These are phyloP conservation scores for Cephus pygmeus DNA, from an alignment of 2,888 invertebrate genomes.

Conservation along the genomic window DNA sequence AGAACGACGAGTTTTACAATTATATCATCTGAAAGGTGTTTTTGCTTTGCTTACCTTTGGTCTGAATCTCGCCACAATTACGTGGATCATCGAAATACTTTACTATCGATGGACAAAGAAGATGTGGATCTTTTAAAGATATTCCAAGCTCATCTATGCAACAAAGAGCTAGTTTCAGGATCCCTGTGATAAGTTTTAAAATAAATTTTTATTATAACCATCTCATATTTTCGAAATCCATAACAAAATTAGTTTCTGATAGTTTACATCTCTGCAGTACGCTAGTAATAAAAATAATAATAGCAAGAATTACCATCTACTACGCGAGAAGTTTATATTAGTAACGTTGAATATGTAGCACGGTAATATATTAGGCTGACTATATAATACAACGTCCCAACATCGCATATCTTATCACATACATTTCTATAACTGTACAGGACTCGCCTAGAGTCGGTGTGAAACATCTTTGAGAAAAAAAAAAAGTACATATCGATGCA, in stretches of 20 bases:
- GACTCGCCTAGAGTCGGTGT: neutral
- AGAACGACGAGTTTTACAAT: neutral
- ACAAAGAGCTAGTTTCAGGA: neutral
- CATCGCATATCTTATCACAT: conserved; percentile 20
- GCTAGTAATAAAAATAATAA: neutral
- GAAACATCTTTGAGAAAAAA: neutral
- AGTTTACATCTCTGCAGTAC: neutral
- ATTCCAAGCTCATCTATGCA: neutral
- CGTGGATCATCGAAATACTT: neutral
- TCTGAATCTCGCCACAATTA: neutral
- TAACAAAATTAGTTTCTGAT: conserved; percentile 3
- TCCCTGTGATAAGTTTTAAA: neutral
- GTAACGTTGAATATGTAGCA: conserved; percentile 10
- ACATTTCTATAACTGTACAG: conserved; percentile 3
- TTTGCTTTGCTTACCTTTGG: neutral
- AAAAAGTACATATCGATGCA: neutral
- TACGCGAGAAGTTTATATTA: conserved; percentile 5
- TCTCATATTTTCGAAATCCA: neutral
- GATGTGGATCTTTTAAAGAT: neutral
- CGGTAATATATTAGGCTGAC: conserved; percentile 13
- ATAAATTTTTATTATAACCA: conserved; percentile 5
- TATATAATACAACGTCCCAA: conserved; percentile 19
- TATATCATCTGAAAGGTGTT: neutral
- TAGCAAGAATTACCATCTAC: neutral
- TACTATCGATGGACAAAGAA: neutral